These are phyloP conservation scores for Mycogona germanica DNA, from an alignment of 2,888 invertebrate species.

Conservation along the genomic window DNA sequence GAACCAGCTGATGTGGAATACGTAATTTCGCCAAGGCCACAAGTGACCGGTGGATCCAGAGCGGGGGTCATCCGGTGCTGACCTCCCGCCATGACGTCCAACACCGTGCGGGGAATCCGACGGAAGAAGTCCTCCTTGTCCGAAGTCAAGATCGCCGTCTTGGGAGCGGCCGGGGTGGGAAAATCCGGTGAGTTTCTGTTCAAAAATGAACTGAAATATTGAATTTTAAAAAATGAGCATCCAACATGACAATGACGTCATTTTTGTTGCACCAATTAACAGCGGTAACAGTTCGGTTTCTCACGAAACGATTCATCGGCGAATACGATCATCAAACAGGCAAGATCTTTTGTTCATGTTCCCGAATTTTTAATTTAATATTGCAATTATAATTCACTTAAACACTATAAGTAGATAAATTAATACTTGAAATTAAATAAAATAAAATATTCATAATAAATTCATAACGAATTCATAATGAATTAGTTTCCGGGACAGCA, in stretches of 20 bases:
- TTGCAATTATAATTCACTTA: slow-evolving; percentile 7
- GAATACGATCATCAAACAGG: slow-evolving; percentile 92
- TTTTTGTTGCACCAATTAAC: slow-evolving; percentile 10
- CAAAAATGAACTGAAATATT: background rate
- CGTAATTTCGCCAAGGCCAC: too few relatives aligned
- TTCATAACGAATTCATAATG: too few relatives aligned
- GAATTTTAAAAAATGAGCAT: background rate
- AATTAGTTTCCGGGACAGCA: too few relatives aligned
- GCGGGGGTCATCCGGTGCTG: too few relatives aligned
- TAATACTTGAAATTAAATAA: too few relatives aligned
- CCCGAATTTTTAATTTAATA: too few relatives aligned
- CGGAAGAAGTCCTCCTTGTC: slow-evolving; percentile 79
- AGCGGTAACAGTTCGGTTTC: slow-evolving; percentile 66
- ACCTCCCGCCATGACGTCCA: slow-evolving; percentile 45
- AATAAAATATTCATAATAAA: too few relatives aligned
- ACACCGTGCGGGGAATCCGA: slow-evolving; percentile 63
- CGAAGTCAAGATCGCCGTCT: slow-evolving; percentile 80
- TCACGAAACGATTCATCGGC: slow-evolving; percentile 86
- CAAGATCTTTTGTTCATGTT: too few relatives aligned
- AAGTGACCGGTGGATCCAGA: too few relatives aligned
- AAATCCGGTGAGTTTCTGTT: slow-evolving; percentile 61
- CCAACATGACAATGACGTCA: background rate
- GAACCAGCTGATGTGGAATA: too few relatives aligned
- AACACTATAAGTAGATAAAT: too few relatives aligned
- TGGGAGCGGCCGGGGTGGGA: slow-evolving; percentile 80